Percentiles rank a stretch among this genome's conserved stretches.
These are phyloP conservation scores for Prionailurus bengalensis DNA, from an alignment of 2,113 vertebrate genomes.

Conservation along the genomic window DNA sequence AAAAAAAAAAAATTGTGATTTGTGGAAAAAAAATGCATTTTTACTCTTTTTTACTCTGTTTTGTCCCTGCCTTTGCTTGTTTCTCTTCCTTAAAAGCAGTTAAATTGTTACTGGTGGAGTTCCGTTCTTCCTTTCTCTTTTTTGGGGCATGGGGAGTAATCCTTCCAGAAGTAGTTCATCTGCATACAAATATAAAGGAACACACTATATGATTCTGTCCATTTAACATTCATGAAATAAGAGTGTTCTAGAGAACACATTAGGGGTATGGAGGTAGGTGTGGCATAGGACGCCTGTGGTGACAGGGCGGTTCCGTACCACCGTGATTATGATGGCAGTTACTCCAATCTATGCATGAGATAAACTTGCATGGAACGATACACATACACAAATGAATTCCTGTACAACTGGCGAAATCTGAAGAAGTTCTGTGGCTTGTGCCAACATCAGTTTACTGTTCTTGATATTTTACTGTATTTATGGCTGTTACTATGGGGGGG, in stretches of 20 bases:
- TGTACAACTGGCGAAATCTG: neutral
- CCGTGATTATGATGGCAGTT: neutral
- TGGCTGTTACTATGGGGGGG: neutral
- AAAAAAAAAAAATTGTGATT: neutral
- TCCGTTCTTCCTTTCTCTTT: neutral
- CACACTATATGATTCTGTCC: neutral
- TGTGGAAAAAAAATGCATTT: neutral
- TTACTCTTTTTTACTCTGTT: neutral
- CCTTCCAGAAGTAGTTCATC: neutral
- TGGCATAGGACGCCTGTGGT: neutral
- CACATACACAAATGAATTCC: neutral
- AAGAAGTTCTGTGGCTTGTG: neutral
- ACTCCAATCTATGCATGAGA: neutral
- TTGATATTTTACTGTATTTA: neutral
- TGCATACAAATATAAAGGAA: neutral
- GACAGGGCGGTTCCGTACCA: neutral
- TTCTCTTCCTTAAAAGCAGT: neutral
- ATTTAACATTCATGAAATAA: neutral
- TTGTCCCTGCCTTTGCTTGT: slow-evolving; percentile 21
- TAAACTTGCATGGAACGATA: neutral
- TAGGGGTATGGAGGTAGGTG: neutral
- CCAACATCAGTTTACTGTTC: neutral
- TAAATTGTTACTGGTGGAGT: neutral
- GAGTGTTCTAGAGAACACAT: neutral
- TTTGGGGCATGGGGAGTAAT: neutral